Evolutionary conservation across 2,888 invertebrate genomes (phyloP).

Genomic region (Resseliella maxima): DNA sequence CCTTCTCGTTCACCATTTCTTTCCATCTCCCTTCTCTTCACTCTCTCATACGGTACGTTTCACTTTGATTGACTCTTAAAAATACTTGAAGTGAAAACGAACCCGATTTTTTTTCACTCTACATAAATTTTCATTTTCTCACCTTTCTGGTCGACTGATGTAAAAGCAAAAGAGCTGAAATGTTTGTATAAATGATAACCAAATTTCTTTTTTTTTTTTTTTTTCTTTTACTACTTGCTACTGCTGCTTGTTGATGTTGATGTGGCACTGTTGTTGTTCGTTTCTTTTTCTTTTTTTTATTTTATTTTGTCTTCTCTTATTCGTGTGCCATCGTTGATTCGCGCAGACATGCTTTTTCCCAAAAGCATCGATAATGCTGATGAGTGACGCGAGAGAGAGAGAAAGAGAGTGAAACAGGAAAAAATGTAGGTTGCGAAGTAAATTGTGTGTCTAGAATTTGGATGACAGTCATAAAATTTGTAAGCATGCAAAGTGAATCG

Average conservation of each 20-base stretch:
- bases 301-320: too few species aligned
- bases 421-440: background rate
- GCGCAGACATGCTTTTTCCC: background rate
- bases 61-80: conserved; percentile 34
- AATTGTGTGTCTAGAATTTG: background rate
- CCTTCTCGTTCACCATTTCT: too few species aligned
- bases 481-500: background rate
- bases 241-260: too few species aligned
- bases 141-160: background rate
- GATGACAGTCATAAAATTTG: background rate
- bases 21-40: background rate
- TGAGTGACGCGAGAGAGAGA: background rate
- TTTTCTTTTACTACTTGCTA: background rate
- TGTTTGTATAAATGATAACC: conserved; percentile 38
- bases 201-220: background rate
- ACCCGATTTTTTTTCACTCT: conserved; percentile 23
- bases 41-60: background rate
- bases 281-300: too few species aligned
- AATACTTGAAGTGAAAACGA: conserved; percentile 28
- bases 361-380: conserved; percentile 1
- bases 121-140: conserved; percentile 28
- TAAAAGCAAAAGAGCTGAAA: background rate
- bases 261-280: too few species aligned
- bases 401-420: background rate
- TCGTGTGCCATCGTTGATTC: too few species aligned